phyloP scores from a whole-genome alignment of 1,140 invertebrate species.

The Parasteatoda tepidariorum region DNA sequence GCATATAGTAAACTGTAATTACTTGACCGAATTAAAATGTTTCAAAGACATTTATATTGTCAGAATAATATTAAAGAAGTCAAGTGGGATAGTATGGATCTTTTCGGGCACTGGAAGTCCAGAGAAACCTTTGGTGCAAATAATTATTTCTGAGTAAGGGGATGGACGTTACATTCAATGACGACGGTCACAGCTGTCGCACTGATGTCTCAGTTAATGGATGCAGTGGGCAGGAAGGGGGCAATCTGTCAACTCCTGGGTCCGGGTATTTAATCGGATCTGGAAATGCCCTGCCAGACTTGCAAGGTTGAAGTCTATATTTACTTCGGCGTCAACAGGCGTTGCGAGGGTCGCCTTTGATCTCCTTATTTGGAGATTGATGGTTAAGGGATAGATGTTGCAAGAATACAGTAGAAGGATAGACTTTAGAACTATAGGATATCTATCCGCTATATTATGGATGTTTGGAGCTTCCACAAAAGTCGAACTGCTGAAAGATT shows the following conservation, averaged over 20 bases:
- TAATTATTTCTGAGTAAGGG: neutral
- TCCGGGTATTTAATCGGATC: neutral
- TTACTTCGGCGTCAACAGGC: neutral
- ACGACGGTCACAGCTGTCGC: neutral
- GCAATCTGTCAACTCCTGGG: slow-evolving; percentile 1
- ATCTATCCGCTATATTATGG: no score
- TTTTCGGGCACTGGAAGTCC: no score
- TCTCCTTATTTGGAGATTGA: no score
- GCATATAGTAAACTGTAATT: no score
- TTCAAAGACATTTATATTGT: no score
- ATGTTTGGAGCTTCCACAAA: no score
- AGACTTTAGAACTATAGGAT: no score
- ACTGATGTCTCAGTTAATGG: neutral
- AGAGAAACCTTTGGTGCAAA: neutral
- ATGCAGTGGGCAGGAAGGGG: neutral
- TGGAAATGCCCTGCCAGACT: neutral
- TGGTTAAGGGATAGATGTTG: no score
- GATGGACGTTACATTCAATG: neutral
- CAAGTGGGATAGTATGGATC: no score
- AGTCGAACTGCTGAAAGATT: no score
- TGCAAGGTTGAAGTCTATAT: neutral
- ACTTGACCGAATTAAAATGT: no score
- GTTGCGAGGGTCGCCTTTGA: neutral
- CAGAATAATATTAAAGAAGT: no score
- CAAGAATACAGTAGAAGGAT: neutral